Percentiles rank a stretch among this genome's conserved stretches.
phyloP scores from a whole-genome alignment of 2,113 vertebrate genomes.

The Trachemys scripta region DNA sequence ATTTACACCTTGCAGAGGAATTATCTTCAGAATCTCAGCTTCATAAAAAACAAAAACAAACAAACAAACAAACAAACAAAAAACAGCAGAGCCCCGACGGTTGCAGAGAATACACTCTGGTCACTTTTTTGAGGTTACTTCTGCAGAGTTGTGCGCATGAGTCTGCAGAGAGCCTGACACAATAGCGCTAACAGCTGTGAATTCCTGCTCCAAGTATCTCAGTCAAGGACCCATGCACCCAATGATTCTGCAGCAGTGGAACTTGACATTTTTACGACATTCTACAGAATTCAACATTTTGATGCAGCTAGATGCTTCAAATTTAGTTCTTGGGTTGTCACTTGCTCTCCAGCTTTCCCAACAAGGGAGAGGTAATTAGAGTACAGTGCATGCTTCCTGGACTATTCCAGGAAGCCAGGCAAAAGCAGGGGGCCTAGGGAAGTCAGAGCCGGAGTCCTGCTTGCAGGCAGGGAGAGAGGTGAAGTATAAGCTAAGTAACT shows the following conservation, averaged over 20 bases:
- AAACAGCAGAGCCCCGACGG: not conserved
- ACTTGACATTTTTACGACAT: not conserved
- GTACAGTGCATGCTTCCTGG: not conserved
- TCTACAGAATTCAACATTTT: not conserved
- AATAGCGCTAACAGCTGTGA: not conserved
- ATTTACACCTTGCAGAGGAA: not conserved
- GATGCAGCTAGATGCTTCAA: not conserved
- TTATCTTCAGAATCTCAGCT: slow-evolving; percentile 4
- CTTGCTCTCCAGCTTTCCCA: not conserved
- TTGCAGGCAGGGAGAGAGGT: not conserved
- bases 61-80: too few relatives aligned
- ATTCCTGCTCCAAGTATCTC: not conserved
- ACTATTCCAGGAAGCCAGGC: not conserved
- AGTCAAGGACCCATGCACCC: not conserved
- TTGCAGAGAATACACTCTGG: not conserved
- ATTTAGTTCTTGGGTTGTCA: not conserved
- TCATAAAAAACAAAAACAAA: not conserved
- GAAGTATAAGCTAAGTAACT: too few relatives aligned
- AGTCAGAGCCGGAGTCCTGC: not conserved
- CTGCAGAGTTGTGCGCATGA: not conserved
- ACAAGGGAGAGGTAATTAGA: not conserved
- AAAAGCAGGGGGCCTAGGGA: not conserved
- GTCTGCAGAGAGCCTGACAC: not conserved
- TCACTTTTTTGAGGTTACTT: not conserved
- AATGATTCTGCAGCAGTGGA: not conserved